These are phyloP conservation scores for Sebastes vulpes DNA, from an alignment of 2,797 vertebrate species.

Conservation along the genomic window DNA sequence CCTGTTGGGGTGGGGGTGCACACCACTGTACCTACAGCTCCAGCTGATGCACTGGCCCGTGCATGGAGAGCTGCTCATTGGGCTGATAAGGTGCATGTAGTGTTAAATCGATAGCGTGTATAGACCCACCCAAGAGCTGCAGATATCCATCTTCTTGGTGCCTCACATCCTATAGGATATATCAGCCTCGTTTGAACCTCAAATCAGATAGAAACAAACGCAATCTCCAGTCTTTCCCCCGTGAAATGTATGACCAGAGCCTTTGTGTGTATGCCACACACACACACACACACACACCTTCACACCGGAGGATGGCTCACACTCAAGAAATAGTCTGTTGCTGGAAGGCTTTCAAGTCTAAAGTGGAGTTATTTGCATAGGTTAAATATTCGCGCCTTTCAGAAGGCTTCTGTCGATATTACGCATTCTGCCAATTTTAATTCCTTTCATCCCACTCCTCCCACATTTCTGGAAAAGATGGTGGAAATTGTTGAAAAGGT, in stretches of 20 bases:
- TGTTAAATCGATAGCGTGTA: constrained; percentile 62
- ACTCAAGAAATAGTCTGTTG: constrained; percentile 46
- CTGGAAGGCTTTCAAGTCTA: constrained; percentile 69
- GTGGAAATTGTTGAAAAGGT: constrained; percentile 37
- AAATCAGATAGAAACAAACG: constrained; percentile 51
- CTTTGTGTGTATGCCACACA: background rate
- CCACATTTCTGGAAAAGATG: constrained; percentile 57
- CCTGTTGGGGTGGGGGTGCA: constrained; percentile 23
- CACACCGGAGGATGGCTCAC: constrained; percentile 23
- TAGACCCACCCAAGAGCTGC: constrained; percentile 31
- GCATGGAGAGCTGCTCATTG: constrained; percentile 44
- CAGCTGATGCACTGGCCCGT: constrained; percentile 50
- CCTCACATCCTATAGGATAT: constrained; percentile 10
- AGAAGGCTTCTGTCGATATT: constrained; percentile 61
- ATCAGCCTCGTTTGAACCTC: constrained; percentile 38
- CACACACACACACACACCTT: background rate
- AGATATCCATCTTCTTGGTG: constrained; percentile 63
- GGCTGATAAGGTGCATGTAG: constrained; percentile 59
- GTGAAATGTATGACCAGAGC: constrained; percentile 29
- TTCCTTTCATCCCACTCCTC: constrained; percentile 68
- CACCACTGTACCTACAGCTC: constrained; percentile 50
- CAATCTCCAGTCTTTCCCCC: background rate
- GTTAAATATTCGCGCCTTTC: constrained; percentile 68
- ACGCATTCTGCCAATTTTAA: constrained; percentile 65
- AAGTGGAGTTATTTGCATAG: constrained; percentile 75